phyloP scores from a whole-genome alignment of 1,140 invertebrate species.

The Aethina tumida region DNA sequence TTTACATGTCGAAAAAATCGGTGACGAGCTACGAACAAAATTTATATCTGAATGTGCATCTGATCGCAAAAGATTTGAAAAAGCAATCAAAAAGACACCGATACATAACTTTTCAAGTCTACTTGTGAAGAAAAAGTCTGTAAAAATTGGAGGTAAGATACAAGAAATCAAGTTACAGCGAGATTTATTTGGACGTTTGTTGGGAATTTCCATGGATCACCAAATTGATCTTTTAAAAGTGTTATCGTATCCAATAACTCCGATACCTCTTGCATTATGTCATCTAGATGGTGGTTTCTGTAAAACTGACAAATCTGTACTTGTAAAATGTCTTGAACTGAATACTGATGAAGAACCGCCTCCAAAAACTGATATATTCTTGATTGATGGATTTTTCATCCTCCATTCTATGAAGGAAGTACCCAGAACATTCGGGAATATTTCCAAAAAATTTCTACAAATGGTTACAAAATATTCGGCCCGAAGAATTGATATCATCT shows the following conservation, averaged over 20 bases:
- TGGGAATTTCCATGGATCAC: conserved; percentile 15
- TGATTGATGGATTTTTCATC: conserved; percentile 20
- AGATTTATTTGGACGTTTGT: conserved; percentile 18
- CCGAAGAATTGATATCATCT: conserved; percentile 16
- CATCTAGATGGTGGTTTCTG: conserved; percentile 30
- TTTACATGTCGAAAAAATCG: conserved; percentile 17
- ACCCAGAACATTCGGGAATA: conserved; percentile 21
- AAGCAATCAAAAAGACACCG: conserved; percentile 11
- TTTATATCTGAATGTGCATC: conserved; percentile 10
- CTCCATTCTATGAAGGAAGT: conserved; percentile 13
- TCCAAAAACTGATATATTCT: conserved; percentile 12
- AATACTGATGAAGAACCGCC: conserved; percentile 13
- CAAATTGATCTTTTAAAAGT: conserved; percentile 12
- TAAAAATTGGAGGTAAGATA: conserved; percentile 10
- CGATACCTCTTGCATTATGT: conserved; percentile 24
- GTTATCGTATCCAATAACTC: conserved; percentile 11
- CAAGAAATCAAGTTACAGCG: conserved; percentile 9
- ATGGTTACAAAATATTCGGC: conserved; percentile 15
- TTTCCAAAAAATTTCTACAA: conserved; percentile 28
- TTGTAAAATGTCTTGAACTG: conserved; percentile 14
- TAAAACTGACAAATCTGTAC: conserved; percentile 27
- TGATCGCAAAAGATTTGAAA: conserved; percentile 8
- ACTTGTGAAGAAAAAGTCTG: conserved; percentile 10
- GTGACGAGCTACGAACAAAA: conserved; percentile 8
- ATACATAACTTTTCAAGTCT: conserved; percentile 11